Percentiles rank a stretch among this genome's conserved stretches.
Conservation (phyloP, 2,888 invertebrate species). For the Athetis lepigone region DNA sequence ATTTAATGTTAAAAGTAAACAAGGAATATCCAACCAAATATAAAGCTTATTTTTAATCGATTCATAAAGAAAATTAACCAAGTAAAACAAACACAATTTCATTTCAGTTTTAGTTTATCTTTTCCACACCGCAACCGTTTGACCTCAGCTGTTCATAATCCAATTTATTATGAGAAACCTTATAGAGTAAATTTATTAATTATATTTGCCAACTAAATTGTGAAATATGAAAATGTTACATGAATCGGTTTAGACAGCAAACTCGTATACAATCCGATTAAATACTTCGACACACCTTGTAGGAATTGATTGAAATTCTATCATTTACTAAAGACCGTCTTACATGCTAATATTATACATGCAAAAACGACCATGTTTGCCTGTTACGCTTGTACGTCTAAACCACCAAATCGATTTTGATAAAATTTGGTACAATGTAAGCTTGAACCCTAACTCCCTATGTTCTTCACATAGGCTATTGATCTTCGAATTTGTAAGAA, state of each 20-base stretch:
- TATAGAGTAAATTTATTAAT: constrained; percentile 31
- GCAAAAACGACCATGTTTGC: no score
- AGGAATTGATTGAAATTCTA: constrained; percentile 56
- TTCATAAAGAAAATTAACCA: constrained; percentile 12
- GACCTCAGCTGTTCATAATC: constrained; percentile 40
- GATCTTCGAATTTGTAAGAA: no score
- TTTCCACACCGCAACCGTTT: constrained; percentile 17
- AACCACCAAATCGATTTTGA: no score
- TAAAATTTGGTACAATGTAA: no score
- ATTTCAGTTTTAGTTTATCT: constrained; percentile 19
- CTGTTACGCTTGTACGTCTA: no score
- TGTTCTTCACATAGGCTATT: no score
- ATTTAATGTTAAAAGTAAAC: constrained; percentile 44
- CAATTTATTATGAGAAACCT: constrained; percentile 50
- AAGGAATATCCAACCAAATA: constrained; percentile 27
- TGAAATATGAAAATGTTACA: constrained; percentile 37
- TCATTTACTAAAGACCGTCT: constrained; percentile 47
- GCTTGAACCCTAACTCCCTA: no score
- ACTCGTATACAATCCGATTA: constrained; percentile 58
- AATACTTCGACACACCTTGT: constrained; percentile 45
- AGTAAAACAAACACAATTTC: constrained; percentile 9
- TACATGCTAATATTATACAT: no score
- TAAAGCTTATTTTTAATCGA: constrained; percentile 20
- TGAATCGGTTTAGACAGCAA: constrained; percentile 36
- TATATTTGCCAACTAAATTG: constrained; percentile 35